Evolutionary conservation across 2,888 invertebrate genomes (phyloP), one percentile per base, ranked within the genome.

Genomic region (Stenotaenia linearis): DNA sequence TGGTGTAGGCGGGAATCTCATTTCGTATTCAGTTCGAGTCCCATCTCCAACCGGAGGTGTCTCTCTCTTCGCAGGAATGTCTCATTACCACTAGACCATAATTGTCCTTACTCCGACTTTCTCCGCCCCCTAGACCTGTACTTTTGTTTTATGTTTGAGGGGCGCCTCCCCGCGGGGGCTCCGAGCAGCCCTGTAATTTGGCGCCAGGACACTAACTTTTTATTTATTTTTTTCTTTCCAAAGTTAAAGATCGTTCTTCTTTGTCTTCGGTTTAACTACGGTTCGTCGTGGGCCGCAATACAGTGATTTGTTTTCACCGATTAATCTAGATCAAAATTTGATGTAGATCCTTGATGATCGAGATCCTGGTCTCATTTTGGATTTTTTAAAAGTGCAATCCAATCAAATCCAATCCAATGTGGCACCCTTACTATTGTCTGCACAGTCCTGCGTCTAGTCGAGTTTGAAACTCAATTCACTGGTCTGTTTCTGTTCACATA

Each of bases 21-120:
- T 69, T 69, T 69, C 25, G 69, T 15, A 69, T 69, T 69, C 69
- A 23, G 69, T n/a, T 12, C 69, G 25, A 69, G 69, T 69, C 28
- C 25, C n/a, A 10, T 28, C 69, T 69, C 28, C 69, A 69, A 69
- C 69, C 69, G 69, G 69, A 69, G 69, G 69, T 69, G 69, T 69
- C 69, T 69, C 28, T 69, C 69, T 69, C 69, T 69, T 69, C 28
- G 69, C 28, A 50, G 69, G 69, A 69, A 69, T 69, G 69, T 69
- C 69, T 69, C 69, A 69, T 69, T 69, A 69, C 75, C 75, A 35
- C 75, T 32, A 75, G 32, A 37, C 75, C 75, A 75, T 75, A 35
- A 75, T 75, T 75, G 75, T 75, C 75, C 32, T 75, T 75, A 75
- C 32, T 75, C 35, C 75, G 75, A 75, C 37, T 75, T 35, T 75